phyloP scores from a whole-genome alignment of 2,888 invertebrate species.

The Oscheius sp. region DNA sequence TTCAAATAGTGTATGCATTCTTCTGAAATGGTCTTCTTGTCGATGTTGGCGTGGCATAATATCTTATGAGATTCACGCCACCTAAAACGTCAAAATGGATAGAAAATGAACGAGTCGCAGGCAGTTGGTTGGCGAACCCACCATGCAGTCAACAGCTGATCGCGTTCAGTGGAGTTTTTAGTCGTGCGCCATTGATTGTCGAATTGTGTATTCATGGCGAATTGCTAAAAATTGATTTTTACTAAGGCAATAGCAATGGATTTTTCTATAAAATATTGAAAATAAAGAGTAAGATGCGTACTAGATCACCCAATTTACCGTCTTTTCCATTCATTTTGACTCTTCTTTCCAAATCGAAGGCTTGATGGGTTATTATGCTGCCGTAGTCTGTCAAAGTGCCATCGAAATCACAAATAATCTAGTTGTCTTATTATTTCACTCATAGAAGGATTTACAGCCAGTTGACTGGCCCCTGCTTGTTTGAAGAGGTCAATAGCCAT shows the following conservation, averaged over 20 bases:
- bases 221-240: background rate
- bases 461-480: too few relatives aligned
- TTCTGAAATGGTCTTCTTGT: background rate
- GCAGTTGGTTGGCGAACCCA: too few relatives aligned
- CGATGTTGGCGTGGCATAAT: background rate
- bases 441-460: too few relatives aligned
- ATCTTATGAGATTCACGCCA: background rate
- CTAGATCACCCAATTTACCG: background rate
- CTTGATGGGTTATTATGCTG: background rate
- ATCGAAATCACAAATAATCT: constrained; percentile 2
- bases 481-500: too few relatives aligned
- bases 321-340: background rate
- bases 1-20: background rate
- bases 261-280: too few relatives aligned
- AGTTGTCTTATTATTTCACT: too few relatives aligned
- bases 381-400: constrained; percentile 4
- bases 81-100: background rate
- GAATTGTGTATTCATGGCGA: background rate
- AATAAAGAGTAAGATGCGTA: too few relatives aligned
- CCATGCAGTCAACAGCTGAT: background rate
- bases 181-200: too few relatives aligned
- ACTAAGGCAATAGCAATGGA: too few relatives aligned
- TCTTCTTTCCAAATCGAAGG: background rate
- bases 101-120: too few relatives aligned
- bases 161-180: background rate